Conservation (phyloP, 2,797 vertebrate species). For the Balearica regulorum region DNA sequence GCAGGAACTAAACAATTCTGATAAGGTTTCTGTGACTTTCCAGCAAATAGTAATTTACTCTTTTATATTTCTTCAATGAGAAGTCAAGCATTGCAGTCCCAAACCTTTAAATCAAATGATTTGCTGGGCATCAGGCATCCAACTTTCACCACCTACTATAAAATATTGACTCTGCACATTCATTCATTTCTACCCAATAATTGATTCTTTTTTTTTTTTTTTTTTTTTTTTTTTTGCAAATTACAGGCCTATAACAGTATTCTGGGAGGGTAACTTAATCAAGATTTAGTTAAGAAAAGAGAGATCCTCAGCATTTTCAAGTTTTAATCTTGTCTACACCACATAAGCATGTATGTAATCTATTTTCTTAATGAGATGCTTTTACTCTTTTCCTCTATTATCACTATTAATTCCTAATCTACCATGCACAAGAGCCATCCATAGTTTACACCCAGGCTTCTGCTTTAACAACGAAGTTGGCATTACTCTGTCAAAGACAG, state of each 20-base stretch:
- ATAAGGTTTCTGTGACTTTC: constrained; percentile 60
- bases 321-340: background rate
- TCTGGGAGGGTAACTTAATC: constrained; percentile 9
- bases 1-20: constrained; percentile 59
- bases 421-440: background rate
- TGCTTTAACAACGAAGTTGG: background rate
- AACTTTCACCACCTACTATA: constrained; percentile 22
- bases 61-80: constrained; percentile 62
- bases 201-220: background rate
- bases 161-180: constrained; percentile 47
- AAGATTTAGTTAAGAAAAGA: constrained; percentile 20
- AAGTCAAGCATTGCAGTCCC: constrained; percentile 39
- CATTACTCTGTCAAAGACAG: background rate
- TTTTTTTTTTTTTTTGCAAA: background rate
- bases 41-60: constrained; percentile 60
- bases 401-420: background rate
- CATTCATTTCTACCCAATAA: constrained; percentile 32
- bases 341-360: background rate
- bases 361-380: constrained; percentile 15
- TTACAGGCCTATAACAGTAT: background rate
- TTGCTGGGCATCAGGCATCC: constrained; percentile 38
- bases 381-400: background rate
- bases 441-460: background rate
- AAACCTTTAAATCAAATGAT: constrained; percentile 68
- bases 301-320: constrained; percentile 3